A percentile compares a stretch with the other conserved stretches of the same genome.
phyloP scores from a whole-genome alignment of 2,113 vertebrate genomes.

The Merops nubicus region DNA sequence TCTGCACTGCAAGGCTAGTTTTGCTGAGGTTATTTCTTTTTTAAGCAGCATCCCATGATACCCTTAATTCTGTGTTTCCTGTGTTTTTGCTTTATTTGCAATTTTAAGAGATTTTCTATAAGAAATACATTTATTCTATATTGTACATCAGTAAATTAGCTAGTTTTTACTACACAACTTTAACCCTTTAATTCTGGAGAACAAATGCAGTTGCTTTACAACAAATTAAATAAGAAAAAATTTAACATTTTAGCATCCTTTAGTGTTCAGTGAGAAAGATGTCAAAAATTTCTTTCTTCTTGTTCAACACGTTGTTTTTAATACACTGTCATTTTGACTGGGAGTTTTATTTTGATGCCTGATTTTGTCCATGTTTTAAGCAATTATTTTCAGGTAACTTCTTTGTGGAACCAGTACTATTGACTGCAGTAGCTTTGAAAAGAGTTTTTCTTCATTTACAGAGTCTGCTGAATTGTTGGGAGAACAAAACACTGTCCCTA shows the following conservation, averaged over 20 bases:
- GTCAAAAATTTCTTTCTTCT: neutral
- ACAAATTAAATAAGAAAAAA: neutral
- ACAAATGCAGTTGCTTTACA: neutral
- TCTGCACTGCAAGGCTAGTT: slow-evolving; percentile 15
- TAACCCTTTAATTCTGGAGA: slow-evolving; percentile 3
- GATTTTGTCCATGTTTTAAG: neutral
- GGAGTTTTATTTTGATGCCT: neutral
- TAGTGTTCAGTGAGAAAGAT: neutral
- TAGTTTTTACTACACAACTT: neutral
- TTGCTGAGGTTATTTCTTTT: slow-evolving; percentile 38
- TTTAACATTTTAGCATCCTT: neutral
- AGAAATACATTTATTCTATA: slow-evolving; percentile 1
- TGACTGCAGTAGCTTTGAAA: neutral
- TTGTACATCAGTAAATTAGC: neutral
- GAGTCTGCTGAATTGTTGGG: neutral
- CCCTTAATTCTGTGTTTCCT: slow-evolving; percentile 57
- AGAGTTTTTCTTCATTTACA: slow-evolving; percentile 6
- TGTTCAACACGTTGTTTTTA: neutral
- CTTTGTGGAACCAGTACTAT: neutral
- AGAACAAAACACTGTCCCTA: neutral
- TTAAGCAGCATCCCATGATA: slow-evolving; percentile 48
- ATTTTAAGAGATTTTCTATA: slow-evolving; percentile 22
- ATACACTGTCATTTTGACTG: neutral
- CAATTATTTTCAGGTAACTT: neutral
- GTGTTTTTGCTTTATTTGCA: slow-evolving; percentile 58